A percentile compares a stretch with the other conserved stretches of the same genome.
These are phyloP conservation scores for Vidua macroura DNA, from an alignment of 2,113 vertebrate species.

Conservation along the genomic window DNA sequence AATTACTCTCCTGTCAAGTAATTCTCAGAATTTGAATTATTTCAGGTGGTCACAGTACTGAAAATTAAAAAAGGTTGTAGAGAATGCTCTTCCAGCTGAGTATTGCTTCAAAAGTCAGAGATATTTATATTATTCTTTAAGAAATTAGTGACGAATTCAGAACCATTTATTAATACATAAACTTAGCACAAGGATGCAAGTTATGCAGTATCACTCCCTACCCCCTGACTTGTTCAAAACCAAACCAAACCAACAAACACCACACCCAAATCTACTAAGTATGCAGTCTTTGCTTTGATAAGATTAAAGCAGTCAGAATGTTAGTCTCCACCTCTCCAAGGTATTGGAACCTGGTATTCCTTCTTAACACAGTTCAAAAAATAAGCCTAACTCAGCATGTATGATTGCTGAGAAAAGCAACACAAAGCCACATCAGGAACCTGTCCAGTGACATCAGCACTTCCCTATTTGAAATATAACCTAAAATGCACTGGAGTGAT, in stretches of 20 bases:
- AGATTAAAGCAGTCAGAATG: not conserved
- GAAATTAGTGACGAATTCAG: not conserved
- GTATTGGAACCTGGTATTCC: not conserved
- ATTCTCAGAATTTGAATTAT: not conserved
- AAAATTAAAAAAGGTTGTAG: not conserved
- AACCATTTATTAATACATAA: not conserved
- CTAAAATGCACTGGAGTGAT: not conserved
- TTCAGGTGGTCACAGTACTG: not conserved
- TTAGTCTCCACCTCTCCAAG: too few relatives aligned
- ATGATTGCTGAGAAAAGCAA: not conserved
- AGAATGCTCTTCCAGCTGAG: not conserved
- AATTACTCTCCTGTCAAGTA: not conserved
- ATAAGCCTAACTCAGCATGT: rapidly evolving
- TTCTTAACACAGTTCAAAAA: not conserved
- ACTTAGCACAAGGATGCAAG: not conserved
- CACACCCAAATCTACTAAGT: not conserved
- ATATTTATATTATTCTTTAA: not conserved
- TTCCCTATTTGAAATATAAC: not conserved
- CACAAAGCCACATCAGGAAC: not conserved
- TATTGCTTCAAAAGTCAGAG: not conserved
- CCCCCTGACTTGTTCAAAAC: not conserved
- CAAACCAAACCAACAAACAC: not conserved
- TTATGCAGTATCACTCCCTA: not conserved
- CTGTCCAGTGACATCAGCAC: not conserved
- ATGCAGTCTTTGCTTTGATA: not conserved